Evolutionary conservation across 1,140 invertebrate genomes (phyloP).

Genomic region (Mercenaria mercenaria): DNA sequence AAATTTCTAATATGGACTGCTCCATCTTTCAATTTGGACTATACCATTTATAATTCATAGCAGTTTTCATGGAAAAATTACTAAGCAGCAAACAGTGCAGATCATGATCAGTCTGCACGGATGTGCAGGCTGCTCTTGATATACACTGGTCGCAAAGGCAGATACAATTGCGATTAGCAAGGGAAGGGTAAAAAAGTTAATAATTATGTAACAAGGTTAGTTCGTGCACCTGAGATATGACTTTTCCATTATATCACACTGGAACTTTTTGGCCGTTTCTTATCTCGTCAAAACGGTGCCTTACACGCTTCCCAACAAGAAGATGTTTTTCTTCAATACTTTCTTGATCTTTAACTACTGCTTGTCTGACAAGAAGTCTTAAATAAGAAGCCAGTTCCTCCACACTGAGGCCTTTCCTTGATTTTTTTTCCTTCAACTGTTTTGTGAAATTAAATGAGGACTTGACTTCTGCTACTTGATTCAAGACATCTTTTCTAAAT

Average conservation of each 20-base stretch:
- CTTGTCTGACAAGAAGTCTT: neutral
- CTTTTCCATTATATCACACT: neutral
- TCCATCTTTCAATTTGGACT: no score
- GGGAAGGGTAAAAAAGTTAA: neutral
- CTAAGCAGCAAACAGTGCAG: no score
- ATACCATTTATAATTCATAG: no score
- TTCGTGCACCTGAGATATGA: neutral
- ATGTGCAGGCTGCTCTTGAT: no score
- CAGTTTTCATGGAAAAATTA: no score
- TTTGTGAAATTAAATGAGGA: neutral
- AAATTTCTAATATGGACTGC: no score
- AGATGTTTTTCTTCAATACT: neutral
- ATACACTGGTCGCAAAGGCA: no score
- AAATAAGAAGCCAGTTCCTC: neutral
- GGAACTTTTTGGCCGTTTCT: neutral
- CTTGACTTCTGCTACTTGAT: neutral
- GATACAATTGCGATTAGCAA: no score
- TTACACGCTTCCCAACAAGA: constrained; percentile 6
- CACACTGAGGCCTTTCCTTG: neutral
- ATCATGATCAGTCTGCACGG: no score
- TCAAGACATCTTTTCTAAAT: neutral
- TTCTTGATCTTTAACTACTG: neutral
- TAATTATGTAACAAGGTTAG: neutral
- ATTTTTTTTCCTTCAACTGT: neutral
- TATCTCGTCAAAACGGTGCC: neutral